Evolutionary conservation across 2,888 invertebrate species (phyloP), one percentile per base, ranked within the genome.

Genomic region (Rhorus exstirpatorius): DNA sequence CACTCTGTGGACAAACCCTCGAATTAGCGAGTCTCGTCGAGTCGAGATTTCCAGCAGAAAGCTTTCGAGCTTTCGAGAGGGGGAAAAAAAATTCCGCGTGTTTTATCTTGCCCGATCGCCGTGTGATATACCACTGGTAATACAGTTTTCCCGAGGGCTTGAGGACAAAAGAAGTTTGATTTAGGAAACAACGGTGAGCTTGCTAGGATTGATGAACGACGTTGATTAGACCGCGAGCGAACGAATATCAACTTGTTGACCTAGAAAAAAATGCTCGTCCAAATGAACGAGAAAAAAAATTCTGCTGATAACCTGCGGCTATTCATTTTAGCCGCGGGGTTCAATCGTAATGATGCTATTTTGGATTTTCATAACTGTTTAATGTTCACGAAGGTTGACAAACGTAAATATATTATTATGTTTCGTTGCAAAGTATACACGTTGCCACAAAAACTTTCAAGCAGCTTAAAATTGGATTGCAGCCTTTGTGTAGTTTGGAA

Each of bases 1-100:
- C 79, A 35, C 74, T 80, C 79, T 80, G 51, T 53, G 35, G 49
- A 61, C 12, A 61, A 68, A 35, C 61, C 17, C 44, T 17, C 19
- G 67, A 60, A 75, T 44, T 53, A 68, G 6, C 53, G 31, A 55
- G 10, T 24, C 12, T 41, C 53, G 31, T 26, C 14, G 14, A 17
- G 60, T 68, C 72, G 72, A 38, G 21, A 31, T 72, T 60, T n/a
- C 72, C 31, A 49, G 49, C 8, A 12, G 35, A 35, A 10, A 51
- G 41, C 38, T 51, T 46, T 41, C n/a, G 17, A 49, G 21, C 14
- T 21, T 49, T 10, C 10, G 31, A n/a, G 14, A 26, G 24, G 24
- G 2, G 26, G 10, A 51, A 60, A 0, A 60, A n/a, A n/a, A n/a
- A n/a, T n/a, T 31, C 8, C 14, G 17, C 17, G 7, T 17, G 26